Base-by-base conservation (phyloP, 2,113 vertebrate species). In the Girardinichthys multiradiatus region DNA sequence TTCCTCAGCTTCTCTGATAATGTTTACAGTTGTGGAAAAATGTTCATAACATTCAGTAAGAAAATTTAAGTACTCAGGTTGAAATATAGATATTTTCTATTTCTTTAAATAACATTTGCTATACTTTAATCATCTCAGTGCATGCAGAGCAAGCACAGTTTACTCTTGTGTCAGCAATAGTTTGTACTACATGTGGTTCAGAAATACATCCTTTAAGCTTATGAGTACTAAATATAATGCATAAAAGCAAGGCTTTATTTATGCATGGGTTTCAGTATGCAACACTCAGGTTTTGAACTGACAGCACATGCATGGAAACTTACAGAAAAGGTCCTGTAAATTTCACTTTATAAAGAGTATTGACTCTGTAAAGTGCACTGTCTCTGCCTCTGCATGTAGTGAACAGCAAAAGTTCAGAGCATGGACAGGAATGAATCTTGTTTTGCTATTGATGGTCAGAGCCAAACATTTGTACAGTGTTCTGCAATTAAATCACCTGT, bases 401-500 rank as follows among this genome's bases (percentile, higher is more conserved):
- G 42, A 71, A 26, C 39, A 33, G 12, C 28, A 51, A 79, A 59
- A 57, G 14, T 42, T 64, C 29, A 19, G 68, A 54, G 31, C 13
- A 4, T 27, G 42, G 64, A 80, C 42, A 27, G 45, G 63, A 72
- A 17, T 33, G 71, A 68, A 82, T 35, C 67, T 51, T 61, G 69
- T 39, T 30, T 58, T 1, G 10, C 37, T 70, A 64, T 64, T 64
- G 76, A 86, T 81, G 75, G 27, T 1, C 68, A 29, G 29, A 78
- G 72, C 76, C 67, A 80, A 85, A 57, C 42, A 42, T 42, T 39
- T 37, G 59, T 76, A 51, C 68, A 79, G 78, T 37, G 70, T 81
- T 76, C 71, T 82, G 27, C 72, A 74, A 64, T 59, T 77, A 77
- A 75, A 76, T 67, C 76, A 79, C 74, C 82, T 84, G 87, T 93